Conservation (phyloP, 2,113 vertebrate genomes). For the Riparia riparia region DNA sequence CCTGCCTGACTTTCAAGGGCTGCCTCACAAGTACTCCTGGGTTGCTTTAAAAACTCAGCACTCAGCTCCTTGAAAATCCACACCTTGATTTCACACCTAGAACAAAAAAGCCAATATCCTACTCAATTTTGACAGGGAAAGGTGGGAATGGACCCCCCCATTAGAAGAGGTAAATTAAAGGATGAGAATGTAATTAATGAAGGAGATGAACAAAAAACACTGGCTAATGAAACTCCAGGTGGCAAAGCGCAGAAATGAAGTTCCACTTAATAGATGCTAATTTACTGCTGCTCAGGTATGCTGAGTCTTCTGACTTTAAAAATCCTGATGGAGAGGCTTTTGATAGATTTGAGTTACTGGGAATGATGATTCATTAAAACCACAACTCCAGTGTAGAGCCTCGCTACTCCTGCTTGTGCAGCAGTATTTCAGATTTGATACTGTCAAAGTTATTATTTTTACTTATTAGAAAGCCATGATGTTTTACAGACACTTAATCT, state of each 20-base stretch:
- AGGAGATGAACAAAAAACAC: not conserved
- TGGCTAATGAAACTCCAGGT: not conserved
- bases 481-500: not conserved
- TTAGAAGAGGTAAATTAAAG: not conserved
- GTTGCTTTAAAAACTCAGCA: not conserved
- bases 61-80: not conserved
- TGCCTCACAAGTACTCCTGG: not conserved
- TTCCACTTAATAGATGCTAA: not conserved
- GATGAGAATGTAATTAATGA: not conserved
- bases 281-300: not conserved
- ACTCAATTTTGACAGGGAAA: not conserved
- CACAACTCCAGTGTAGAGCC: fast-evolving
- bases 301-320: not conserved
- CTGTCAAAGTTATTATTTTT: not conserved
- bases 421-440: not conserved
- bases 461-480: not conserved
- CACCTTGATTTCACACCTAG: not conserved
- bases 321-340: not conserved
- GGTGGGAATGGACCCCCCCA: not conserved
- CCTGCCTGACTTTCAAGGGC: not conserved
- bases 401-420: not conserved
- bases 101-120: not conserved
- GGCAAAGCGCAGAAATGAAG: not conserved
- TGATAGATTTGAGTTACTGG: not conserved
- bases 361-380: not conserved